Evolutionary conservation across 2,888 invertebrate species (phyloP).

Genomic region (Thereva unica): DNA sequence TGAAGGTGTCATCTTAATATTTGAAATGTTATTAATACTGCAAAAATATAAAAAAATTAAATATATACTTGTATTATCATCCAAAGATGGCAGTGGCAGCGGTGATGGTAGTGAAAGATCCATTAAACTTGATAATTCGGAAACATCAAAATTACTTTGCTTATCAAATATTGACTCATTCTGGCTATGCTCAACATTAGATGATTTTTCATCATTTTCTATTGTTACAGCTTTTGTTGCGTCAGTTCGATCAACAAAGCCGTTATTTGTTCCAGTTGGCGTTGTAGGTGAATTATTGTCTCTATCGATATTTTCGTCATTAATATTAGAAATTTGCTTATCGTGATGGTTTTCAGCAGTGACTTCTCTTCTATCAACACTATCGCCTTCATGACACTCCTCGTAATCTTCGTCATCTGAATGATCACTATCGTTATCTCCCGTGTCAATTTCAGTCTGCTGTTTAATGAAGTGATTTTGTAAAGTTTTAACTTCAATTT

Average conservation of each 20-base stretch:
- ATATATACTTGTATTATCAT: conserved; percentile 41
- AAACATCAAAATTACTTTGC: conserved; percentile 27
- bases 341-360: conserved; percentile 47
- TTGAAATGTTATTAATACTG: neutral
- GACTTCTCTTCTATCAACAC: conserved; percentile 54
- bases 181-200: neutral
- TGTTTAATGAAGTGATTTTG: conserved; percentile 46
- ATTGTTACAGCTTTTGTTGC: neutral
- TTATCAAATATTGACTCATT: conserved; percentile 15
- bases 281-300: conserved; percentile 23
- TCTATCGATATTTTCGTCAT: conserved; percentile 1
- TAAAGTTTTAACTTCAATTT: conserved; percentile 49
- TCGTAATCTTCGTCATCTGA: conserved; percentile 25
- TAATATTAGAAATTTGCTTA: conserved; percentile 9
- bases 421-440: conserved; percentile 36
- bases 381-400: conserved; percentile 54
- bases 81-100: conserved; percentile 33
- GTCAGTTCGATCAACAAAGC: no score
- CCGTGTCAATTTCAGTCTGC: conserved; percentile 39
- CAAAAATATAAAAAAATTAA: neutral
- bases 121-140: conserved; percentile 41
- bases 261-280: neutral
- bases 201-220: neutral
- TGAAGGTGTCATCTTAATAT: conserved; percentile 49
- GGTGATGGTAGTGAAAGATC: conserved; percentile 43